Conservation (phyloP, 2,888 invertebrate genomes). For the Amphipyra berbera region DNA sequence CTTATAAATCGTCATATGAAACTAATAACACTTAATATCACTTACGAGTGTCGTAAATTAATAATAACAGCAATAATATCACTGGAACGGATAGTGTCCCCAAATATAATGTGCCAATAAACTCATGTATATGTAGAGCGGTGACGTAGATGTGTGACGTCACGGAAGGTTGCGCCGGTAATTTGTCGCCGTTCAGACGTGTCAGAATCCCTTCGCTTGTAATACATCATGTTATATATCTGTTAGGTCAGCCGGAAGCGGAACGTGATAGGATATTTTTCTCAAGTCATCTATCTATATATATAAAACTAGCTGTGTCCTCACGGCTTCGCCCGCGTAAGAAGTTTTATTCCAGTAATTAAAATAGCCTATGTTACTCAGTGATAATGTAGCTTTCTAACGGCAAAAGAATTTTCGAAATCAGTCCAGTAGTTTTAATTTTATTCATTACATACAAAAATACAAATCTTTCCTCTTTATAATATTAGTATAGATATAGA, state of each 20-base stretch:
- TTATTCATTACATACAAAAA: too few species aligned
- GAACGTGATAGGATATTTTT: background rate
- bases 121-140: slow-evolving; percentile 6
- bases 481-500: too few species aligned
- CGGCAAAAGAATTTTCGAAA: too few species aligned
- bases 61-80: slow-evolving; percentile 39
- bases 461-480: too few species aligned
- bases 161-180: slow-evolving; percentile 17
- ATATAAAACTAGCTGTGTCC: too few species aligned
- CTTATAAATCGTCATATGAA: slow-evolving; percentile 15
- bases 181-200: slow-evolving; percentile 20
- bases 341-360: too few species aligned
- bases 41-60: slow-evolving; percentile 40
- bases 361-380: too few species aligned
- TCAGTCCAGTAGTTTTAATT: too few species aligned
- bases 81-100: slow-evolving; percentile 8
- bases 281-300: too few species aligned
- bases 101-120: slow-evolving; percentile 30
- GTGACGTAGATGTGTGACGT: slow-evolving; percentile 29
- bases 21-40: slow-evolving; percentile 49
- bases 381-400: too few species aligned
- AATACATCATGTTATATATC: slow-evolving; percentile 25
- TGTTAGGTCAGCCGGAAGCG: slow-evolving; percentile 1
- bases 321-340: too few species aligned
- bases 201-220: slow-evolving; percentile 23